These are phyloP conservation scores for Styela clava DNA, from an alignment of 23 tunicate genomes.

Conservation along the genomic window DNA sequence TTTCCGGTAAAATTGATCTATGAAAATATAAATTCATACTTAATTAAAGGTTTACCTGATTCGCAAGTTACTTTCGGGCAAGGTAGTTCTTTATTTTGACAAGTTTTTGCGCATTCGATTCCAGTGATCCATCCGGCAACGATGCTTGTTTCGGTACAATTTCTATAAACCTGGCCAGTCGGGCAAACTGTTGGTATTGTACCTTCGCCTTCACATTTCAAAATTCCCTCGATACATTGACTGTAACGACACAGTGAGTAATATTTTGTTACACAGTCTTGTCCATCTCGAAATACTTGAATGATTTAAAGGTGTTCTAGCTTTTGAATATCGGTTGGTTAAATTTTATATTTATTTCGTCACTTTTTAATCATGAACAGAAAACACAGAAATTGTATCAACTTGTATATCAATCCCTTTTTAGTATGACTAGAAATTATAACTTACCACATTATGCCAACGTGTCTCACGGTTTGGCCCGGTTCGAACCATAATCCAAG, in stretches of 20 bases:
- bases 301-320: too few relatives aligned
- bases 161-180: slow-evolving; percentile 40
- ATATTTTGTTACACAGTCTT: too few relatives aligned
- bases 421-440: neutral
- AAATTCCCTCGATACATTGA: slow-evolving; percentile 43
- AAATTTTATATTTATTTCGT: too few relatives aligned
- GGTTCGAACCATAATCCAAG: slow-evolving; percentile 52
- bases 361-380: too few relatives aligned
- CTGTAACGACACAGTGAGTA: neutral
- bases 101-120: slow-evolving; percentile 59
- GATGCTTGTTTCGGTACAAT: slow-evolving; percentile 30
- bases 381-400: neutral
- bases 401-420: neutral
- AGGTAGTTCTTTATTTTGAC: slow-evolving; percentile 53
- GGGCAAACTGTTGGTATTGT: slow-evolving; percentile 53
- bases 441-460: slow-evolving; percentile 49
- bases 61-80: slow-evolving; percentile 42
- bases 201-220: slow-evolving; percentile 55
- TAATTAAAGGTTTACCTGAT: too few relatives aligned
- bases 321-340: too few relatives aligned
- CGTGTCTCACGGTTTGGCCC: slow-evolving; percentile 46
- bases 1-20: neutral
- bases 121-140: slow-evolving; percentile 7
- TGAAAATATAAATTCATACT: too few relatives aligned
- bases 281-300: too few relatives aligned